Evolutionary conservation across 2,797 vertebrate genomes (phyloP).

Genomic region (Perodicticus potto): DNA sequence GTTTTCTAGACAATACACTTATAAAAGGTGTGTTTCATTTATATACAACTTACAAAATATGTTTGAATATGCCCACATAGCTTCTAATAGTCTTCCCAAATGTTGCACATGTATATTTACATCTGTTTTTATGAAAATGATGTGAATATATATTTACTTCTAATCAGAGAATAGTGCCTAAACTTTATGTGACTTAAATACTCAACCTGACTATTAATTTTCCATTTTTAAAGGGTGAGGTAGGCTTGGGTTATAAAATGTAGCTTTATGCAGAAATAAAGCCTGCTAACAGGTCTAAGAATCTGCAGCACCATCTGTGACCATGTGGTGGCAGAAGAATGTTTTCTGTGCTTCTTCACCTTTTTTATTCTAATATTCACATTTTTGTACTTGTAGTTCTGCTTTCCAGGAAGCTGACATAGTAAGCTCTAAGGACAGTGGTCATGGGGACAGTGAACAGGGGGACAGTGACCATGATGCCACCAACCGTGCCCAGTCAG

Average conservation of each 20-base stretch:
- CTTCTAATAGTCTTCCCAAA: background rate
- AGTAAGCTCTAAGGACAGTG: conserved; percentile 99
- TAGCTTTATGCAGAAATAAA: conserved; percentile 60
- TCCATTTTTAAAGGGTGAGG: background rate
- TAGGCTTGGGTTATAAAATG: conserved; percentile 53
- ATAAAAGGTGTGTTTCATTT: background rate
- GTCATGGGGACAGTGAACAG: conserved; percentile 99
- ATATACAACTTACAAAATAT: background rate
- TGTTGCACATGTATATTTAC: background rate
- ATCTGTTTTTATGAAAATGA: background rate
- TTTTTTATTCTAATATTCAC: conserved; percentile 85
- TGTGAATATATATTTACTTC: background rate
- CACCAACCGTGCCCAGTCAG: conserved; percentile 97
- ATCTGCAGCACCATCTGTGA: conserved; percentile 91
- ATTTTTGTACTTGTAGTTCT: conserved; percentile 92
- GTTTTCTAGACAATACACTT: background rate
- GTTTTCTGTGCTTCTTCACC: conserved; percentile 87
- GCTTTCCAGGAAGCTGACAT: conserved; percentile 99
- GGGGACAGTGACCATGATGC: conserved; percentile 99
- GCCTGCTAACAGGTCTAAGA: conserved; percentile 25
- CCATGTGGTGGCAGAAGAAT: conserved; percentile 93
- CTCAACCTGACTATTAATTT: background rate
- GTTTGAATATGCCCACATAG: background rate
- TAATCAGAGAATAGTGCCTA: background rate
- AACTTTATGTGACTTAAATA: background rate